Base-by-base conservation (phyloP, 2,113 vertebrate genomes). In the Stomatorhinus ivindoensis region DNA sequence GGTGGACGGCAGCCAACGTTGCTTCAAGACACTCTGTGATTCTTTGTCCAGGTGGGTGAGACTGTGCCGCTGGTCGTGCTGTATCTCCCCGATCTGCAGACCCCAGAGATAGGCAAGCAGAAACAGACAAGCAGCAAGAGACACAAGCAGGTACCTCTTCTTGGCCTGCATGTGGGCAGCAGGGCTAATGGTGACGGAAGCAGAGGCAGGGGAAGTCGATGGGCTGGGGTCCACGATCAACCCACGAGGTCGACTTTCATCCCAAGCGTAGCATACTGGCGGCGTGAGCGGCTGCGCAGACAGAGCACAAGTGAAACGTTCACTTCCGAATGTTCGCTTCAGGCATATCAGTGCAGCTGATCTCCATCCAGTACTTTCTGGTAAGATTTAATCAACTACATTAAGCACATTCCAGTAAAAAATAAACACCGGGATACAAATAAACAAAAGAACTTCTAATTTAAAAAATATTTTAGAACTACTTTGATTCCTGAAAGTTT, bases 141-240 rank as follows among this genome's bases (percentile, higher is more conserved):
- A 96, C 94, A 96, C 95, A 15, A 97, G 95, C 94, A 96, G 95
- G 95, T 96, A 97, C 93, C 96, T 94, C 95, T 96, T 97, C 95
- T 95, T 97, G 94, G 96, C 96, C 95, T 97, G 96, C 96, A 97
- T 97, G 96, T 95, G 96, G 95, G 92, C 96, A 94, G 94, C 44
- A 91, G 94, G 94, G 87, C 89, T 88, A 85, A 92, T 87, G 88
- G 90, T 91, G 89, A 91, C 90, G 87, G 91, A 87, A 91, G 88
- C 90, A 82, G 85, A 91, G 88, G 89, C 61, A n/a, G 24, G 76
- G 90, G 90, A 90, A 91, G 85, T 90, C 90, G 91, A 87, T 44
- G 58, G 88, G 58, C 83, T 31, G 27, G 90, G 89, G 53, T 90
- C 89, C 89, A 69, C 88, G 31, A 82, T 91, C 90, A 92, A 90